Evolutionary conservation across 1,140 invertebrate species (phyloP).

Genomic region (Megalopta genalis): DNA sequence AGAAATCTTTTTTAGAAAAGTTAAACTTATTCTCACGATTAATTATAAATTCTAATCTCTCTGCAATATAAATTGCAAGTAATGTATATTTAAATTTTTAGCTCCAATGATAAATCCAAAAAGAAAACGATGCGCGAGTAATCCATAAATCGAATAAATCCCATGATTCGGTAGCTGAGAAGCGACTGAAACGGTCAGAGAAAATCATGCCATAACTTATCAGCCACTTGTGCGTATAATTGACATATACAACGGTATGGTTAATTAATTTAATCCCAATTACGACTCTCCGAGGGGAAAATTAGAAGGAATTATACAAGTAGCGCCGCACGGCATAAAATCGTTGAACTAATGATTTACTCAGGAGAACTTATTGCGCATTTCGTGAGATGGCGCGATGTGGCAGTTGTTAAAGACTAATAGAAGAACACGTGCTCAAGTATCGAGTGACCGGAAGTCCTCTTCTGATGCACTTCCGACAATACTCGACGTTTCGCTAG

Average conservation of each 20-base stretch:
- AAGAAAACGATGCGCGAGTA: background rate
- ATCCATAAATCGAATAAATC: background rate
- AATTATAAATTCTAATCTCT: no score
- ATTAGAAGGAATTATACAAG: slow-evolving; percentile 39
- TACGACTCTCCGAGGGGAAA: background rate
- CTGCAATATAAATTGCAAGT: no score
- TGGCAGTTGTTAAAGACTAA: slow-evolving; percentile 30
- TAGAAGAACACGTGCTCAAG: background rate
- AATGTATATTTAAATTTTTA: no score
- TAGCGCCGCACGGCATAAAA: slow-evolving; percentile 50
- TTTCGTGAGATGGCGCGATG: slow-evolving; percentile 55
- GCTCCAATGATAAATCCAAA: no score
- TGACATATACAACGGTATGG: background rate
- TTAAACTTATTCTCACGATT: no score
- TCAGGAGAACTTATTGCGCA: slow-evolving; percentile 31
- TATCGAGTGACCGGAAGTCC: background rate
- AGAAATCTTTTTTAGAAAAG: no score
- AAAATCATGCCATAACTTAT: background rate
- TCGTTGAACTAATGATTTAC: slow-evolving; percentile 52
- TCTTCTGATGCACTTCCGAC: no score
- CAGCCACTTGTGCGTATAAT: background rate
- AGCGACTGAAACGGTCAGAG: background rate
- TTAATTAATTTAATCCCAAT: slow-evolving; percentile 30
- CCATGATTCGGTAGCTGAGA: background rate
- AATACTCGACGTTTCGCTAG: background rate